Conservation (phyloP, 2,888 invertebrate genomes). For the Desoria tigrina region DNA sequence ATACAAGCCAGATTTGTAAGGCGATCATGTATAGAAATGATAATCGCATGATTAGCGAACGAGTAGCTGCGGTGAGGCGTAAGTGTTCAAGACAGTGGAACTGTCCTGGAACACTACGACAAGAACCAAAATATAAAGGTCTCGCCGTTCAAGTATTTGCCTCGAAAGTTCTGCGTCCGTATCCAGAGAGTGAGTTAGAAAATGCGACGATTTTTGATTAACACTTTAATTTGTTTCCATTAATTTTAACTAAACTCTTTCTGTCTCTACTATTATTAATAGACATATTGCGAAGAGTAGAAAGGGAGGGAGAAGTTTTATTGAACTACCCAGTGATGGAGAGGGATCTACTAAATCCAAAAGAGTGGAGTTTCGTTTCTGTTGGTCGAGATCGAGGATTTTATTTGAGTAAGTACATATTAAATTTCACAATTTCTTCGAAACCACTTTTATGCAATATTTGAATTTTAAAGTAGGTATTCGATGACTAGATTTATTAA, state of each 20-base stretch:
- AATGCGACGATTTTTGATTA: too few relatives aligned
- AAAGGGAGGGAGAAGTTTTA: constrained; percentile 43
- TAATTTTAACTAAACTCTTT: too few relatives aligned
- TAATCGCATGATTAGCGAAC: constrained; percentile 23
- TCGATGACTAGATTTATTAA: too few relatives aligned
- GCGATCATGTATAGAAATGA: constrained; percentile 30
- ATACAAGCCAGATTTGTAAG: constrained; percentile 32
- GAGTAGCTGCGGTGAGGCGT: constrained; percentile 21
- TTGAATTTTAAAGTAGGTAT: background rate
- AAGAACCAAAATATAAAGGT: constrained; percentile 22
- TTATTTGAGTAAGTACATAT: constrained; percentile 41
- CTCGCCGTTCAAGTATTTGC: constrained; percentile 33
- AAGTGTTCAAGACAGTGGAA: constrained; percentile 29
- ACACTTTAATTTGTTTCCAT: background rate
- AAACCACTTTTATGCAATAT: background rate
- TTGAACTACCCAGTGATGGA: constrained; percentile 38
- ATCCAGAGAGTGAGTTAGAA: constrained; percentile 36
- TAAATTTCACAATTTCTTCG: background rate
- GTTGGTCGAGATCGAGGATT: constrained; percentile 50
- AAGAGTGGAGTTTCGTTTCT: constrained; percentile 47
- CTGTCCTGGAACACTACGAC: constrained; percentile 27
- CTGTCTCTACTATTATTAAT: background rate
- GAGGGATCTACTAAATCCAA: constrained; percentile 38
- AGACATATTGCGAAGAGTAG: constrained; percentile 36
- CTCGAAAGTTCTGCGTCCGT: constrained; percentile 40